Evolutionary conservation across 2,113 vertebrate genomes (phyloP), one percentile per base, ranked within the genome.

Genomic region (Scolopax mira): DNA sequence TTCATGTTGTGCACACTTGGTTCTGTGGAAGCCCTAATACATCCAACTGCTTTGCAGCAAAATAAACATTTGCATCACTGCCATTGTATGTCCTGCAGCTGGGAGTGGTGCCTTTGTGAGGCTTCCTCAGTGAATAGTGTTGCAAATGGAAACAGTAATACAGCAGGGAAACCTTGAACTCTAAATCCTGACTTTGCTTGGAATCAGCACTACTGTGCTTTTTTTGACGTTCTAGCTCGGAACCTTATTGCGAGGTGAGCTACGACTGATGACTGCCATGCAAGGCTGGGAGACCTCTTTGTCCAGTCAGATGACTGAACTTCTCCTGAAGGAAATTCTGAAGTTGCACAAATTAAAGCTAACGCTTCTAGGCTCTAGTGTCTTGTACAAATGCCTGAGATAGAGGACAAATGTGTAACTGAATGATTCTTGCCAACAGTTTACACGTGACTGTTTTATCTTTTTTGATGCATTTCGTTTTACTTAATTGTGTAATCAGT

Each of bases 151-250:
- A 98, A 90, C 93, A 89, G 97, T 98, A 98, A 96, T 97, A 98
- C 98, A 98, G 98, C 97, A 97, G 98, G 98, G 98, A 97, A 98
- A 98, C 46, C 48, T 93, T 13, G 3, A 75, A 96, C 92, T 55
- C 31, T 89, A 37, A 86, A 93, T 85, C 96, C 85, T 85, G 88
- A 85, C 96, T 62, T 97, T 92, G 96, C 92, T 95, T 96, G 95
- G 98, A 97, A 88, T 91, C 33, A 37, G 97, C 97, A 93, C 93
- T 23, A 1, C 2, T 28, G 95, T 98, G 98, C 98, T 89, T 97
- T 96, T 96, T 95, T 95, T 99, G 99, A 99, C 49, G 98, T 98
- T 95, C 94, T 97, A 16, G 97, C 98, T 98, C 96, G 1, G 97
- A 99, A 98, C 98, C 99, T 79, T 28, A 23, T 39, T 33, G 7